Base-by-base conservation (phyloP, 2,797 vertebrate genomes). In the Halcyon smyrnensis region DNA sequence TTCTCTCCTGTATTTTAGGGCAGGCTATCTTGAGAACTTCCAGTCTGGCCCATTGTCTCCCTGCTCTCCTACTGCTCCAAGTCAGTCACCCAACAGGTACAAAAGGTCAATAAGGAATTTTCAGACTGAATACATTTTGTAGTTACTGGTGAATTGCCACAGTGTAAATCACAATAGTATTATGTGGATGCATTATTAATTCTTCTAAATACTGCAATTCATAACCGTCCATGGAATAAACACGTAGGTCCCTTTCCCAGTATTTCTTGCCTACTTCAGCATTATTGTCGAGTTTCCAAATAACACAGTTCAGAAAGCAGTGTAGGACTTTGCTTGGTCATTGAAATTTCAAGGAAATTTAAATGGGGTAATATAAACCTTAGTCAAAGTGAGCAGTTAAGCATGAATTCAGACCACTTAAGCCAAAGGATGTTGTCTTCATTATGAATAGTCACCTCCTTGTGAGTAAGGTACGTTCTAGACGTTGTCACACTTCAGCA, bases 71-170 rank as follows among this genome's bases (percentile, higher is more conserved):
- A 98, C 98, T 97, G 97, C 97, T 74, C 98, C 97, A 24, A 98
- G 98, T 97, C 98, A 98, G 94, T 98, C 99, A 84, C 98, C 99
- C 95, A 99, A 98, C 99, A 99, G 99, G 99, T 99, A 99, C 96
- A 94, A 95, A 97, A 96, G 89, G 85, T 89, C 91, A 86, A 89
- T 88, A 74, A 90, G 53, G 54, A 93, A 71, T 90, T 91, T 77
- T 90, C 53, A 80, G 73, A 60, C 56, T 9, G 2, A 82, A 21
- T 53, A 34, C 77, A 46, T 53, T 71, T 84, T 63, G n/a, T 45
- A 64, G 36, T 39, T 1, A 1, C 63, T 73, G 65, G 54, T 79
- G 74, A 93, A 70, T 23, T 69, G 51, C n/a, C 1, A 2, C 39
- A 39, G 11, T 65, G 56, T 88, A 87, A 69, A 95, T 76, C 74